Percentiles rank a stretch among this genome's conserved stretches.
Conservation (phyloP, 2,797 vertebrate species). For the Pogonophryne albipinna region DNA sequence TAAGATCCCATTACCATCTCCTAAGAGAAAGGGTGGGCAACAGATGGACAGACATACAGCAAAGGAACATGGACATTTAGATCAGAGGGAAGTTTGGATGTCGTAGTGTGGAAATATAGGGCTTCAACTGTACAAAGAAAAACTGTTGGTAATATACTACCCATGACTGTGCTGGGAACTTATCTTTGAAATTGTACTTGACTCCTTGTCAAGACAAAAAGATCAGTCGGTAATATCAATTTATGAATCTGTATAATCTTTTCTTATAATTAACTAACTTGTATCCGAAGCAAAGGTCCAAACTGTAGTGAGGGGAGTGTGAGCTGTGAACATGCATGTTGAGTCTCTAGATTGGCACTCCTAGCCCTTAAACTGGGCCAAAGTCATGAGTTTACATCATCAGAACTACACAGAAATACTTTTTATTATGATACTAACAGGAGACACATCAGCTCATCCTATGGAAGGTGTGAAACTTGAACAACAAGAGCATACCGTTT, state of each 20-base stretch:
- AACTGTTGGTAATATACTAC: not conserved
- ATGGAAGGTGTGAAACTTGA: slow-evolving; percentile 2
- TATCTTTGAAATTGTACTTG: not conserved
- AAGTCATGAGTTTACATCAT: slow-evolving; percentile 52
- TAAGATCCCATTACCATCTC: slow-evolving; percentile 84
- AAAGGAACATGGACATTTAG: slow-evolving; percentile 39
- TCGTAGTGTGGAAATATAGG: slow-evolving; percentile 5
- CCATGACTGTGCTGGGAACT: not conserved
- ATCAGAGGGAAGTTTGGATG: slow-evolving; percentile 44
- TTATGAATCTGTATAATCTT: too few relatives aligned
- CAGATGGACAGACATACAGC: slow-evolving; percentile 70
- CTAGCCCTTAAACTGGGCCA: slow-evolving; percentile 68
- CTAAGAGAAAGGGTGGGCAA: slow-evolving; percentile 66
- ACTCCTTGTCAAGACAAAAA: not conserved
- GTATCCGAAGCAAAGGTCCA: slow-evolving; percentile 32
- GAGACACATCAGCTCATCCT: slow-evolving; percentile 13
- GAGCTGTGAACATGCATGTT: slow-evolving; percentile 62
- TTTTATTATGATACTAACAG: slow-evolving; percentile 1
- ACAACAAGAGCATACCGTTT: not conserved
- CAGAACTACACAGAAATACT: slow-evolving; percentile 4
- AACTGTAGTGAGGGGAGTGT: slow-evolving; percentile 31
- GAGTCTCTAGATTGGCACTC: slow-evolving; percentile 56
- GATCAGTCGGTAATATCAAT: not conserved
- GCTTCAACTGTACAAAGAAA: slow-evolving; percentile 8
- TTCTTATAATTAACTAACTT: too few relatives aligned